These are phyloP conservation scores for Drosophila athabasca DNA, from an alignment of 1,140 invertebrate genomes.

Conservation along the genomic window DNA sequence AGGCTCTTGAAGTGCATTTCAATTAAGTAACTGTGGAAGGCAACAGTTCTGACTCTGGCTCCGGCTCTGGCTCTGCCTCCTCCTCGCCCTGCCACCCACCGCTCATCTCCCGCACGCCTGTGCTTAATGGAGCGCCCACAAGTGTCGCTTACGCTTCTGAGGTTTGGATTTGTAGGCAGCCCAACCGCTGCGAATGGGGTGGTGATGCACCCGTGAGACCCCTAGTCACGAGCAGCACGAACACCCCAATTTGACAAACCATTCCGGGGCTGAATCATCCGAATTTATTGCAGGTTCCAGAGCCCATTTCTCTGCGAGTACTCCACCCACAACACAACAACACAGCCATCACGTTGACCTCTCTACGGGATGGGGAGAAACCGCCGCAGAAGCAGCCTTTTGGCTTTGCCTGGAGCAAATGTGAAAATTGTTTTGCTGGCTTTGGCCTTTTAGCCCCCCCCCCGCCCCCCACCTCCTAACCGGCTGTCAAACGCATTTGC, in stretches of 20 bases:
- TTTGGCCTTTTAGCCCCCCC: conserved; percentile 32
- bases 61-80: neutral
- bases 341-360: conserved; percentile 8
- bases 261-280: neutral
- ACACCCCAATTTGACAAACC: neutral
- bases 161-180: conserved; percentile 30
- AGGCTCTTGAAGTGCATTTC: conserved; percentile 70
- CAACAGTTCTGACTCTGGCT: conserved; percentile 29
- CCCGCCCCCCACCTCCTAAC: conserved; percentile 8
- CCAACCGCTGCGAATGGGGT: too few species aligned
- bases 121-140: conserved; percentile 59
- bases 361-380: neutral
- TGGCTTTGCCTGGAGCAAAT: conserved; percentile 32
- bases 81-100: neutral
- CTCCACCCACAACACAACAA: neutral
- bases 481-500: conserved; percentile 71
- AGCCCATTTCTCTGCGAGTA: too few species aligned
- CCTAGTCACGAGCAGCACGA: conserved; percentile 8
- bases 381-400: neutral
- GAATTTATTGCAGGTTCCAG: neutral
- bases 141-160: conserved; percentile 63
- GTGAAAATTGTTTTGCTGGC: conserved; percentile 74
- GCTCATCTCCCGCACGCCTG: conserved; percentile 4
- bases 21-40: conserved; percentile 69
- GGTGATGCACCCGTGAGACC: neutral